Evolutionary conservation across 1,140 invertebrate species (phyloP).

Genomic region (Melanaphis sacchari): DNA sequence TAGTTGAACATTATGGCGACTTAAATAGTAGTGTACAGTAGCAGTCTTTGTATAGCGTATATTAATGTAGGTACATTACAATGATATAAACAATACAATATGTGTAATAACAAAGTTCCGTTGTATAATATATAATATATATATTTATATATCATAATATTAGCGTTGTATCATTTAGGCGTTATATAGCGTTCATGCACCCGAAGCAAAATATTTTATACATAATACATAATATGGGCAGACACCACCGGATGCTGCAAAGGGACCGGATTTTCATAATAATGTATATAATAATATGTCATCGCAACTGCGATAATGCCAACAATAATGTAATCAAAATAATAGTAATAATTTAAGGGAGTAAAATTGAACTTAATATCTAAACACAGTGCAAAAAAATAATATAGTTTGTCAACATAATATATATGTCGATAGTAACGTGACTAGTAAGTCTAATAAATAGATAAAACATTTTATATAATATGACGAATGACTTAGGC

Average conservation of each 20-base stretch:
- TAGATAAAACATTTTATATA: neutral
- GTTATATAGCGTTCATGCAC: neutral
- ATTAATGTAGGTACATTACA: neutral
- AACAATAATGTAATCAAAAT: too few species aligned
- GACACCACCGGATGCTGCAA: neutral
- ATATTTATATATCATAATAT: neutral
- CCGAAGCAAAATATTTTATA: neutral
- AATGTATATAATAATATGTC: too few species aligned
- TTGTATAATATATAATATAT: neutral
- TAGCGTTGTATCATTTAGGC: neutral
- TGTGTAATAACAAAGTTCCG: neutral
- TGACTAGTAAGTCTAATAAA: constrained; percentile 45
- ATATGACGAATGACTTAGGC: neutral
- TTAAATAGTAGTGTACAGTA: neutral
- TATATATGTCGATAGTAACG: neutral
- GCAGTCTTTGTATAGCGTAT: neutral
- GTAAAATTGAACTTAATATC: constrained; percentile 5
- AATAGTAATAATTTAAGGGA: neutral
- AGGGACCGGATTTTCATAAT: neutral
- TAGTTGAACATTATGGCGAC: constrained; percentile 39
- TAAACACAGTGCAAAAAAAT: constrained; percentile 35
- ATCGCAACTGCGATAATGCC: too few species aligned
- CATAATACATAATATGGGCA: neutral
- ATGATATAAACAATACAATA: neutral
- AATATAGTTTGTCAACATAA: too few species aligned